Conservation (phyloP, 2,888 invertebrate species). For the Candidula unifasciata region DNA sequence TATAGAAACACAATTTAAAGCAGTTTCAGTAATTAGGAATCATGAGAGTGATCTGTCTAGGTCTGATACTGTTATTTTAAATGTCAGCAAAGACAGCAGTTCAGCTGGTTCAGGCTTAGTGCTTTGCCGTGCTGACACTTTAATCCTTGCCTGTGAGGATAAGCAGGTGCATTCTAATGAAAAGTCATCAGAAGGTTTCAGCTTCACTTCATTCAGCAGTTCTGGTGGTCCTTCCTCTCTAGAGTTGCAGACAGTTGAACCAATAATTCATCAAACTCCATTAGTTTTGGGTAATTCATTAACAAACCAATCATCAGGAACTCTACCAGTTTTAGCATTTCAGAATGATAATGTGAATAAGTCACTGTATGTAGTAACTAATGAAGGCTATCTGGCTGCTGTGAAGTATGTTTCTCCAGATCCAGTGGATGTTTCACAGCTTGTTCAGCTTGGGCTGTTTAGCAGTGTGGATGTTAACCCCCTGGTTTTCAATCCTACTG, state of each 20-base stretch:
- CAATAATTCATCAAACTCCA: neutral
- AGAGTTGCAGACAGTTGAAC: neutral
- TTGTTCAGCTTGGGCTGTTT: slow-evolving; percentile 2
- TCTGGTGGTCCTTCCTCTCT: neutral
- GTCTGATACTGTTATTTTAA: slow-evolving; percentile 42
- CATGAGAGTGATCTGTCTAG: neutral
- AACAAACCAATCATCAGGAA: neutral
- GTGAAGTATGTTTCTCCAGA: slow-evolving; percentile 16
- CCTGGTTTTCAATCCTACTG: neutral
- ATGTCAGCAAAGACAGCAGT: neutral
- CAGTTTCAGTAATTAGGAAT: neutral
- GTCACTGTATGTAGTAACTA: slow-evolving; percentile 25
- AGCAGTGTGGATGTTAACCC: neutral
- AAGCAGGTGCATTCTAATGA: neutral
- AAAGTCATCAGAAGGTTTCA: slow-evolving; percentile 35
- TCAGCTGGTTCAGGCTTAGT: neutral
- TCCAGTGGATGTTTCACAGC: neutral
- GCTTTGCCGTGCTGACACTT: slow-evolving; percentile 4
- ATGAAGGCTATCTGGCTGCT: slow-evolving; percentile 35
- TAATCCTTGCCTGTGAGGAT: slow-evolving; percentile 26
- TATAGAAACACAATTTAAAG: neutral
- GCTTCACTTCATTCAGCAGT: neutral
- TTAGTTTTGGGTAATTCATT: neutral
- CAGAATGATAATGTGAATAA: slow-evolving; percentile 6
- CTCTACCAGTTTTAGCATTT: neutral